These are phyloP conservation scores for Candidula unifasciata DNA, from an alignment of 2,888 invertebrate genomes.

Conservation along the genomic window DNA sequence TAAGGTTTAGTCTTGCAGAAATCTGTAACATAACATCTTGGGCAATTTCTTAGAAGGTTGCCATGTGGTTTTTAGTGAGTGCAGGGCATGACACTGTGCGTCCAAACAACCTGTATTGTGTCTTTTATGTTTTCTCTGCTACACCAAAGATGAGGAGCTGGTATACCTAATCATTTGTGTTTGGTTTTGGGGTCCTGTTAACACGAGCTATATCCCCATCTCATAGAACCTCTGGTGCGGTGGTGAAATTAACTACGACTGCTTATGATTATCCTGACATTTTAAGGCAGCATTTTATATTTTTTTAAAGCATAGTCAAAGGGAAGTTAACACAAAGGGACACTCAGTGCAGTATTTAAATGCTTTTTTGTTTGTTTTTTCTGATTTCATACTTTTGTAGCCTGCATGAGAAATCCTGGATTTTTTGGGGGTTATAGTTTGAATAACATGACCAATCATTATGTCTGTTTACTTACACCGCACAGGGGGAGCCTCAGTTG, in stretches of 20 bases:
- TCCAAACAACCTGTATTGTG: constrained; percentile 36
- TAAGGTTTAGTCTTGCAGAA: too few species aligned
- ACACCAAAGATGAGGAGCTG: constrained; percentile 42
- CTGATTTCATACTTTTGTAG: not conserved
- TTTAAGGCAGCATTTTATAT: too few species aligned
- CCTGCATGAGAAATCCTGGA: constrained; percentile 14
- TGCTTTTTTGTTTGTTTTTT: not conserved
- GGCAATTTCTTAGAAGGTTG: too few species aligned
- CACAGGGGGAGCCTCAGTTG: constrained; percentile 48
- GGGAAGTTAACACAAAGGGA: not conserved
- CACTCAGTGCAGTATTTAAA: not conserved
- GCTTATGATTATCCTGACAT: too few species aligned
- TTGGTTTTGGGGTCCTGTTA: not conserved
- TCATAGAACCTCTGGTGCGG: constrained; percentile 27
- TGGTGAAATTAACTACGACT: not conserved
- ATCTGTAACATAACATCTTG: too few species aligned
- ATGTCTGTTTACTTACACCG: constrained; percentile 47
- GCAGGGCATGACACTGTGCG: constrained; percentile 16
- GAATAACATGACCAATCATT: constrained; percentile 50
- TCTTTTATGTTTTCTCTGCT: not conserved
- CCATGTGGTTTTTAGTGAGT: constrained; percentile 26
- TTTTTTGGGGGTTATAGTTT: not conserved
- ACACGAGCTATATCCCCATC: not conserved
- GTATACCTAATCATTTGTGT: constrained; percentile 19
- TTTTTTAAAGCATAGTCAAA: not conserved